Evolutionary conservation across 2,113 vertebrate genomes (phyloP), one percentile per base, ranked within the genome.

Genomic region (Boulengeromyrus knoepffleri): DNA sequence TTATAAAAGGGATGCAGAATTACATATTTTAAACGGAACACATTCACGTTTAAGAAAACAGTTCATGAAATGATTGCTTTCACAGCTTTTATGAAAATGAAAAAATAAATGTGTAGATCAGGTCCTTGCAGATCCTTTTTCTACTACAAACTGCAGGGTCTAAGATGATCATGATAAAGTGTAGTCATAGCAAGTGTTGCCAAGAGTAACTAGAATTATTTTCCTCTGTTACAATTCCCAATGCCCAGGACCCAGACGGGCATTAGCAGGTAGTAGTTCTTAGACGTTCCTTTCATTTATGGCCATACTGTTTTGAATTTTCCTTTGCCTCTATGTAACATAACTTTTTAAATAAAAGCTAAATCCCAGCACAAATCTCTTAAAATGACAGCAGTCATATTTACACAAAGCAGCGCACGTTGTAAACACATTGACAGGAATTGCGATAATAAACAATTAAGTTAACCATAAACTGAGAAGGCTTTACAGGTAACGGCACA

Each of bases 131-230:
- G 5, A 39, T 15, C 13, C 31, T 39, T 77, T 6, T 39, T n/a
- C 58, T 66, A n/a, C 58, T 66, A 66, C n/a, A 66, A 10, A 70
- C 36, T 80, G 31, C 74, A 42, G 36, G 36, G 15, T 80, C 74
- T 39, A 17, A 42, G 31, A 19, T 80, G 36, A 80, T 80, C 36
- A 19, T 36, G 31, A 7, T 80, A 42, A 80, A 42, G 1, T 19
- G 74, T 39, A 90, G 53, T 80, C 24, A 56, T 70, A 88, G 85
- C 85, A 42, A 88, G 86, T 27, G 27, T 47, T 56, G 66, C 66
- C 36, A 70, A 31, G 52, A 85, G 47, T 88, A 89, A 90, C 50
- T 56, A 84, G 89, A 90, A 92, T 92, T 91, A 15, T 91, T 77
- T 3, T 70, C 89, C 89, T 90, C 85, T 77, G 83, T 90, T 90